Evolutionary conservation across 2,113 vertebrate species (phyloP).

Genomic region (Herpailurus yagouaroundi): DNA sequence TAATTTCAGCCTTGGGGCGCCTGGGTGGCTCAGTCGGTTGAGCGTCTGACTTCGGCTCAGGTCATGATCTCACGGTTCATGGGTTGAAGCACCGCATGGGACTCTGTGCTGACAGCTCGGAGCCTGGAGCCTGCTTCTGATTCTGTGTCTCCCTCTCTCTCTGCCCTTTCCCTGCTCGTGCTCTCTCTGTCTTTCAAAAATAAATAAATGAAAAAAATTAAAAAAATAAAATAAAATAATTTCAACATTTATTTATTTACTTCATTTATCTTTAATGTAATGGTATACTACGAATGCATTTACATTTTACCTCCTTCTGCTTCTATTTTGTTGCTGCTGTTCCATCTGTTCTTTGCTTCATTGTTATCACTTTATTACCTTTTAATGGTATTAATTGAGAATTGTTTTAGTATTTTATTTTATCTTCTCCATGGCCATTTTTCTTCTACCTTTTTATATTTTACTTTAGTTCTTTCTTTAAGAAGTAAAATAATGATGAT

Average conservation of each 20-base stretch:
- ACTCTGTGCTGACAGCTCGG: too few species aligned
- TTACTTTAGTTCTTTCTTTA: neutral
- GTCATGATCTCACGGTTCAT: too few species aligned
- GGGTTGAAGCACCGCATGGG: too few species aligned
- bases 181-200: too few species aligned
- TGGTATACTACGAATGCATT: neutral
- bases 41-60: too few species aligned
- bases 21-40: too few species aligned
- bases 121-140: too few species aligned
- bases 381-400: neutral
- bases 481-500: neutral
- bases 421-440: neutral
- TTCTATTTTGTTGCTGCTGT: neutral
- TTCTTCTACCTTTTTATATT: neutral
- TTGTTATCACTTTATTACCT: neutral
- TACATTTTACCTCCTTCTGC: neutral
- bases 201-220: too few species aligned
- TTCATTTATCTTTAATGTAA: neutral
- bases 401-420: neutral
- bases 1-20: neutral
- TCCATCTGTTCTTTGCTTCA: neutral
- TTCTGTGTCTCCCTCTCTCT: too few species aligned
- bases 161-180: too few species aligned
- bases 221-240: neutral
- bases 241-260: neutral